Evolutionary conservation across 64 coral and sea anemone genomes (phyloP).

Genomic region (Actinia tenebrosa): DNA sequence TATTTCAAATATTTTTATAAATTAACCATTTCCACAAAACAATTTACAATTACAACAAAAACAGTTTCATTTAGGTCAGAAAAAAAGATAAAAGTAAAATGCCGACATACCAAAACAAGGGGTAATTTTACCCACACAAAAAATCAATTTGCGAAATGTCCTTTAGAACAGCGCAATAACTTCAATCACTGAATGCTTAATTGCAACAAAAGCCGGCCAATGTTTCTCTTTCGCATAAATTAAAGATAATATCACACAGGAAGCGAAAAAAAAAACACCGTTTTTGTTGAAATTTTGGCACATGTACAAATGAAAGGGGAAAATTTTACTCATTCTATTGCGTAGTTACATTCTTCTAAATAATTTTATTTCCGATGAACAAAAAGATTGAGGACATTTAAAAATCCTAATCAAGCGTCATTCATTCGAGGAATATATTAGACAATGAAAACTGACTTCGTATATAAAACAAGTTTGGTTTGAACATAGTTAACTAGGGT

Average conservation of each 20-base stretch:
- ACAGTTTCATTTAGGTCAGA: background rate
- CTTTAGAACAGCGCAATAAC: background rate
- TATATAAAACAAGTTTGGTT: background rate
- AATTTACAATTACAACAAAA: background rate
- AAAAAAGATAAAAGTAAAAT: background rate
- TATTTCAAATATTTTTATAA: background rate
- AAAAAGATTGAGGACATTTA: background rate
- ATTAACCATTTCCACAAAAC: background rate
- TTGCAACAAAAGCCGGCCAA: background rate
- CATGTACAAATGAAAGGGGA: background rate
- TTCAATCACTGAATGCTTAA: background rate
- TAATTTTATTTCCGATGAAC: background rate
- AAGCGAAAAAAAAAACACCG: background rate
- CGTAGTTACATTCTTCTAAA: background rate
- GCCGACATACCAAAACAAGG: background rate
- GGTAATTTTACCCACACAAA: background rate
- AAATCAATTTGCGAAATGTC: background rate
- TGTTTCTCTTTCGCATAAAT: background rate
- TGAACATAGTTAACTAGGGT: background rate
- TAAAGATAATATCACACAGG: background rate
- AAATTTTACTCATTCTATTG: background rate
- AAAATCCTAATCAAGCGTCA: conserved; percentile 1
- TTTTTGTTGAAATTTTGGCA: background rate
- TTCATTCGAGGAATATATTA: background rate
- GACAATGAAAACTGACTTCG: background rate